Evolutionary conservation across 2,888 invertebrate species (phyloP).

Genomic region (Panzeria rudis): DNA sequence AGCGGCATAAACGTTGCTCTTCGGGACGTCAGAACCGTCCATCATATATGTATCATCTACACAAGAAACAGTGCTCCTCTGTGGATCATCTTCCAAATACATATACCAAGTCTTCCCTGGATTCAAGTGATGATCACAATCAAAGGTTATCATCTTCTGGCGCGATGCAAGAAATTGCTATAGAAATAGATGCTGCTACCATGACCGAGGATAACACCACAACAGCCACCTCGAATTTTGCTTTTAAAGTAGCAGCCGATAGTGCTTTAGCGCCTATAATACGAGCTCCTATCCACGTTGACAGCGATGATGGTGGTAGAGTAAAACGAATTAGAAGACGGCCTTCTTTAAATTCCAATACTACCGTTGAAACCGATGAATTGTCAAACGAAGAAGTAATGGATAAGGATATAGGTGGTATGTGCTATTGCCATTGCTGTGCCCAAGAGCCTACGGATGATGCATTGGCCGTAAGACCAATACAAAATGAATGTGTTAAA

Average conservation of each 20-base stretch:
- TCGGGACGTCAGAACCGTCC: constrained; percentile 58
- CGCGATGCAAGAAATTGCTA: constrained; percentile 77
- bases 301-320: constrained; percentile 59
- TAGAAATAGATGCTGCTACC: constrained; percentile 82
- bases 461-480: constrained; percentile 20
- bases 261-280: constrained; percentile 77
- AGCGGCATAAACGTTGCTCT: constrained; percentile 60
- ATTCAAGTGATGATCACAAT: constrained; percentile 78
- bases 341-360: constrained; percentile 79
- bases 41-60: constrained; percentile 63
- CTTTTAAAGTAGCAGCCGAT: constrained; percentile 77
- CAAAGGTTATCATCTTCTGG: constrained; percentile 64
- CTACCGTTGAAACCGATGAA: constrained; percentile 79
- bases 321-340: constrained; percentile 56
- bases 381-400: constrained; percentile 77
- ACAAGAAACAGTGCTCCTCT: constrained; percentile 62
- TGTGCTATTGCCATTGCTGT: constrained; percentile 60
- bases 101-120: constrained; percentile 79
- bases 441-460: constrained; percentile 12
- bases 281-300: constrained; percentile 76
- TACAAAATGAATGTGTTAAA: constrained; percentile 79
- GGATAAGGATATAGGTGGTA: constrained; percentile 72
- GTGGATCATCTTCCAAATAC: constrained; percentile 74
- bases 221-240: constrained; percentile 80
- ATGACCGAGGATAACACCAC: constrained; percentile 81